Evolutionary conservation across 1,140 invertebrate species (phyloP).

Genomic region (Acromyrmex charruanus): DNA sequence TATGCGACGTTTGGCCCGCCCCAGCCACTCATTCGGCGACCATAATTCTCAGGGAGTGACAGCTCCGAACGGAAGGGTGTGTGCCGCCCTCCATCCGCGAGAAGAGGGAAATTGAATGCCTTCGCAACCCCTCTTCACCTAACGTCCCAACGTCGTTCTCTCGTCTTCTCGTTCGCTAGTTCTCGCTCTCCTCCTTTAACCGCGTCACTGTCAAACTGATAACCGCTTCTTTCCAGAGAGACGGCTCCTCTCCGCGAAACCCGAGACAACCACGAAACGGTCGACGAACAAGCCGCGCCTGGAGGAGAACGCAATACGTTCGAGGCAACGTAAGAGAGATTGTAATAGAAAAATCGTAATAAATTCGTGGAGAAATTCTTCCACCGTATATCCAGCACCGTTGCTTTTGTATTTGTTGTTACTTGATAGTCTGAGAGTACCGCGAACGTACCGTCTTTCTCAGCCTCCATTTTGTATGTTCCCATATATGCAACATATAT

Average conservation of each 20-base stretch:
- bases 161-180: conserved; percentile 77
- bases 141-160: conserved; percentile 40
- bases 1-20: conserved; percentile 81
- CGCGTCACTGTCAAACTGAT: conserved; percentile 77
- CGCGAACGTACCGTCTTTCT: background rate
- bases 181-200: conserved; percentile 59
- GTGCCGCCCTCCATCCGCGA: conserved; percentile 73
- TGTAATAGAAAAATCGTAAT: conserved; percentile 61
- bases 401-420: conserved; percentile 30
- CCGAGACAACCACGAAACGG: conserved; percentile 59
- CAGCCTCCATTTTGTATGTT: conserved; percentile 19
- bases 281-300: conserved; percentile 38
- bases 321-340: conserved; percentile 35
- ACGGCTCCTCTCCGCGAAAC: conserved; percentile 54
- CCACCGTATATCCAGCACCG: background rate
- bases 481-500: background rate
- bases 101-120: conserved; percentile 80
- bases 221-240: conserved; percentile 70
- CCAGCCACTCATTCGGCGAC: conserved; percentile 80
- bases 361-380: conserved; percentile 55
- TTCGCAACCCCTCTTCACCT: conserved; percentile 74
- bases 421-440: conserved; percentile 33
- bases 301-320: conserved; percentile 46
- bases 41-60: conserved; percentile 80
- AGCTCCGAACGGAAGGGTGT: conserved; percentile 79